Evolutionary conservation across 2,797 vertebrate genomes (phyloP), one percentile per base, ranked within the genome.

Genomic region (Sebastes steindachneri): DNA sequence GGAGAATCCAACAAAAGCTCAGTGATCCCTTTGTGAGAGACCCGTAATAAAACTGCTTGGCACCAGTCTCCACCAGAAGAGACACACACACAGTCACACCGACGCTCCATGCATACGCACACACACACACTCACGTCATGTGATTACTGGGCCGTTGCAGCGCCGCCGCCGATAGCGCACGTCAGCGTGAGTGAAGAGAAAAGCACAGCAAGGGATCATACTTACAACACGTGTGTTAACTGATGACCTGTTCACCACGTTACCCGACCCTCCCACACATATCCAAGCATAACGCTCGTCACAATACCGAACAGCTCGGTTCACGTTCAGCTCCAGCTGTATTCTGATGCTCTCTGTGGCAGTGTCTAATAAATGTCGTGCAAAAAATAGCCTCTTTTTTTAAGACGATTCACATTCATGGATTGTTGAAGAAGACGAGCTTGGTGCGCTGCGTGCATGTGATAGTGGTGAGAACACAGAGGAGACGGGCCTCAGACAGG

Each of bases 331-430:
- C 75, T 79, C 90, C 62, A 81, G 83, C 78, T 93, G 91, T 80
- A 67, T 85, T 89, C 64, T 57, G 70, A 88, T 78, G 72, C 83
- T 78, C 79, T 82, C 83, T 86, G 88, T 89, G 90, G 94, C 93
- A 93, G 92, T 92, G 92, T 94, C 87, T 88, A 84, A 76, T 89
- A 88, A 17, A 83, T 86, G 80, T 90, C 79, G 92, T 94, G 93
- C 92, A 92, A 92, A 92, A 88, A 84, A 82, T 26, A 81, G 80
- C 78, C 63, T 79, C 67, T 71, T 77, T 68, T 65, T 70, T 73
- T 41, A 59, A 72, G 59, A 89, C 71, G 53, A 72, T 94, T 95
- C 93, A 95, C 92, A 95, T 96, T 95, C 88, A 92, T 79, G 93
- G 94, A 92, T 91, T 91, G 85, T 82, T 93, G 72, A 85, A 91